Percentiles rank a stretch among this genome's conserved stretches.
Conservation (phyloP, 2,888 invertebrate species). For the Spisula solida region DNA sequence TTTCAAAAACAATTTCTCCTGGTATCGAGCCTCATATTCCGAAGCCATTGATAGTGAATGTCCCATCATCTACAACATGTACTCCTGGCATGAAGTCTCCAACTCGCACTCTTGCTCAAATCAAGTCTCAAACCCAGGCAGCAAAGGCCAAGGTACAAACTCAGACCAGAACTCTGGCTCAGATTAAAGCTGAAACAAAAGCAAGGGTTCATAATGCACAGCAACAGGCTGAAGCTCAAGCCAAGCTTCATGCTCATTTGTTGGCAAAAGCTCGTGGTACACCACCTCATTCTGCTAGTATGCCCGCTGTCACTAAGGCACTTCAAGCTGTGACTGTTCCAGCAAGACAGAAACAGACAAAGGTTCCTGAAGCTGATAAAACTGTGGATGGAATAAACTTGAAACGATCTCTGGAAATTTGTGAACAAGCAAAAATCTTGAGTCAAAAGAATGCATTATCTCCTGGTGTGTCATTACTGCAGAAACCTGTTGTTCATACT, state of each 20-base stretch:
- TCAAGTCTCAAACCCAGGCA: conserved; percentile 84
- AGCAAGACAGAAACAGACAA: conserved; percentile 56
- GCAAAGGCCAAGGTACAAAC: conserved; percentile 72
- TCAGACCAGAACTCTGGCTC: conserved; percentile 85
- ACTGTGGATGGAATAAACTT: conserved; percentile 91
- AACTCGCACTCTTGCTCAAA: conserved; percentile 84
- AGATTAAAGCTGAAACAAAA: conserved; percentile 83
- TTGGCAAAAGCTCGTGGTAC: conserved; percentile 62
- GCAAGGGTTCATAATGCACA: conserved; percentile 69
- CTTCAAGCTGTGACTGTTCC: conserved; percentile 69
- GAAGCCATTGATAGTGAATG: conserved; percentile 63
- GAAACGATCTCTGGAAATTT: conserved; percentile 97
- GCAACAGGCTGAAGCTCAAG: conserved; percentile 70
- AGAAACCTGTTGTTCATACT: conserved; percentile 62
- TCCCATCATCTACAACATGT: conserved; percentile 45
- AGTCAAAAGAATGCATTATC: conserved; percentile 88
- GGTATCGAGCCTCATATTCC: conserved; percentile 56
- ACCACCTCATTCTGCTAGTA: conserved; percentile 39
- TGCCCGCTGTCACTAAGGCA: conserved; percentile 50
- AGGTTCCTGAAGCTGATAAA: conserved; percentile 62
- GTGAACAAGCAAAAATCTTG: conserved; percentile 93
- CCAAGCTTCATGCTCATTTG: conserved; percentile 70
- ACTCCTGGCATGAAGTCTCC: conserved; percentile 72
- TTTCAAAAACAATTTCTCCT: conserved; percentile 63
- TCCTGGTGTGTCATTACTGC: conserved; percentile 66